These are phyloP conservation scores for Zenarchopterus dispar DNA, from an alignment of 2,797 vertebrate genomes.

Conservation along the genomic window DNA sequence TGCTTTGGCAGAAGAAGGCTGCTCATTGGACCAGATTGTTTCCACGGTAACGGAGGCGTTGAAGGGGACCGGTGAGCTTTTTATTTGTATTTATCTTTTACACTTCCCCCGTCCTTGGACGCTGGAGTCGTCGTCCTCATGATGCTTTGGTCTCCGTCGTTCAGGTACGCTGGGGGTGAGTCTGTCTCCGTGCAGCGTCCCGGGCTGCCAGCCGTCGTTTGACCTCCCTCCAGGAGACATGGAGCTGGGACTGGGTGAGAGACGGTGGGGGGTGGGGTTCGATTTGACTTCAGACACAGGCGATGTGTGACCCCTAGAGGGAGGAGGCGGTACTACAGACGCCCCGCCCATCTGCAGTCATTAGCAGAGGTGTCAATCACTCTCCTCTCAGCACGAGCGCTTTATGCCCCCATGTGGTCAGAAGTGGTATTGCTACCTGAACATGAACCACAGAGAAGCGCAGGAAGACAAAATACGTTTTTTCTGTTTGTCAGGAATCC, in stretches of 20 bases:
- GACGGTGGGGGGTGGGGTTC: background rate
- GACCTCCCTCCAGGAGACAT: constrained; percentile 87
- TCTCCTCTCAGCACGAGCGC: no score
- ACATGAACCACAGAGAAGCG: no score
- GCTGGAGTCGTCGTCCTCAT: rapidly evolving
- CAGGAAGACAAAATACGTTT: background rate
- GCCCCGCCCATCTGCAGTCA: no score
- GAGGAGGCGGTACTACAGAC: no score
- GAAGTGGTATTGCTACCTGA: no score
- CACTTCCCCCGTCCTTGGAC: background rate
- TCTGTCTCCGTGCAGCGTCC: constrained; percentile 92
- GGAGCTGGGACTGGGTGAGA: constrained; percentile 93
- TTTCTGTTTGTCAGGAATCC: constrained; percentile 84
- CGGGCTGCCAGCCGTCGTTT: constrained; percentile 89
- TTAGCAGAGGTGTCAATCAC: no score
- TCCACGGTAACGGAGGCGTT: constrained; percentile 68
- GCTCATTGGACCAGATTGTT: constrained; percentile 84
- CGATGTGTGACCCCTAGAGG: no score
- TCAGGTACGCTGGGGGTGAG: constrained; percentile 92
- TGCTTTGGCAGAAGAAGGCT: constrained; percentile 89
- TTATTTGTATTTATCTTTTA: background rate
- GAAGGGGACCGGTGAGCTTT: constrained; percentile 82
- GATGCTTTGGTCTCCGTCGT: background rate
- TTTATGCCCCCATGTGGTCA: no score
- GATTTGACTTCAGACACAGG: no score